Base-by-base conservation (phyloP, 2,888 invertebrate species). In the Chloroclystis v-ata region DNA sequence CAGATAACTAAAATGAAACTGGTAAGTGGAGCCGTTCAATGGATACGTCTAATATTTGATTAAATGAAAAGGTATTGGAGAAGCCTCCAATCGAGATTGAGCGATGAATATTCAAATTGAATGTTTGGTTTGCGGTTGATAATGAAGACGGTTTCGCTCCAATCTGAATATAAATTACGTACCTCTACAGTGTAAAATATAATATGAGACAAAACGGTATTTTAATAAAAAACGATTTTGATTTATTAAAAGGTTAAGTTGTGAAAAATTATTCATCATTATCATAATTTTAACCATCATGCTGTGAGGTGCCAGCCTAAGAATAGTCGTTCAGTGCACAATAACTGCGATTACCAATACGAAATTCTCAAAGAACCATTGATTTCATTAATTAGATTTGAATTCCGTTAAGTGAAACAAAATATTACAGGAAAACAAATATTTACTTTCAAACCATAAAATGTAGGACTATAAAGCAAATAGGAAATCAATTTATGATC, bases 101-200 rank as follows among this genome's bases (percentile, higher is more conserved):
- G 42, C 42, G 48, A 55, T 57, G 55, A 57, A 57, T 57, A 57
- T 55, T 57, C 55, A 53, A 55, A 55, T 53, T 48, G 49, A 44
- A 52, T 52, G 55, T 57, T 55, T 53, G 46, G 42, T 40, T 55
- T 52, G 51, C 42, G 53, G 32, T 43, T 47, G 38, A 47, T 57
- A 47, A 45, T 51, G 37, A 54, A 53, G 49, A 47, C 20, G 33
- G 39, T 43, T 45, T 51, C 44, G 39, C 49, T 56, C 43, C 13
- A 30, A 41, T 44, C 40, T 28, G 41, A 44, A 41, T 44, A 32
- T 28, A 32, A 39, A 25, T 14, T 12, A 28, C 20, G 13, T 41
- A 14, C n/a, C n/a, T 20, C 12, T 30, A 24, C 20, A 35, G 10
- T 35, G n/a, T 35, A 11, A 11, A 33, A 33, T 33, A 14, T 33